Conservation (phyloP, 2,888 invertebrate species). For the Sthenelais limicola region DNA sequence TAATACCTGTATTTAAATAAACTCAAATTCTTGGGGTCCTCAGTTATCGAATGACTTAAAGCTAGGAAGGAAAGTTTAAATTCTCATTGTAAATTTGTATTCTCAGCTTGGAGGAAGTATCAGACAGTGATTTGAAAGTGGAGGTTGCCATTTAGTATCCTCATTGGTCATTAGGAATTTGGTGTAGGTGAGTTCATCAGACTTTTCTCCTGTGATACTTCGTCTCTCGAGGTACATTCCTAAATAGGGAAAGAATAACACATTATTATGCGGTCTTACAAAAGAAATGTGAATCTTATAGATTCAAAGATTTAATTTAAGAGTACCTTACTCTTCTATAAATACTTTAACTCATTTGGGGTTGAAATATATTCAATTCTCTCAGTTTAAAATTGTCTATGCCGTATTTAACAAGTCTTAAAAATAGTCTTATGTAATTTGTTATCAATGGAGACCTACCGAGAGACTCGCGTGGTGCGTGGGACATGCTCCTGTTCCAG, state of each 20-base stretch:
- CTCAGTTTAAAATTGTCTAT: no score
- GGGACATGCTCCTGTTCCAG: slow-evolving; percentile 67
- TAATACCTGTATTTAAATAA: no score
- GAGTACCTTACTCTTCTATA: neutral
- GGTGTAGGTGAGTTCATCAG: slow-evolving; percentile 61
- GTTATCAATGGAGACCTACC: no score
- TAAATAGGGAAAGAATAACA: slow-evolving; percentile 44
- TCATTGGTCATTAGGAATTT: slow-evolving; percentile 57
- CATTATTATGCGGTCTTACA: no score
- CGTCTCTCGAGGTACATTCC: slow-evolving; percentile 69
- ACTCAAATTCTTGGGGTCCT: no score
- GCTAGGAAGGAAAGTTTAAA: no score
- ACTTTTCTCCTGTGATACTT: slow-evolving; percentile 59
- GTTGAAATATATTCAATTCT: neutral
- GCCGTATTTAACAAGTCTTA: no score
- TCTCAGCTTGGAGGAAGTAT: slow-evolving; percentile 57
- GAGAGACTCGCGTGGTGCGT: slow-evolving; percentile 65
- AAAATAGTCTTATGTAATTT: no score
- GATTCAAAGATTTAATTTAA: neutral
- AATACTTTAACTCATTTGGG: no score
- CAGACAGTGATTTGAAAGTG: slow-evolving; percentile 66
- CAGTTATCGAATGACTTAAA: no score
- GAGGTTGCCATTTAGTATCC: slow-evolving; percentile 67
- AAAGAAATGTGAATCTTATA: neutral
- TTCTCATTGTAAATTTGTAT: no score